Evolutionary conservation across 1,140 invertebrate species (phyloP).

Genomic region (Micrasema longulum): DNA sequence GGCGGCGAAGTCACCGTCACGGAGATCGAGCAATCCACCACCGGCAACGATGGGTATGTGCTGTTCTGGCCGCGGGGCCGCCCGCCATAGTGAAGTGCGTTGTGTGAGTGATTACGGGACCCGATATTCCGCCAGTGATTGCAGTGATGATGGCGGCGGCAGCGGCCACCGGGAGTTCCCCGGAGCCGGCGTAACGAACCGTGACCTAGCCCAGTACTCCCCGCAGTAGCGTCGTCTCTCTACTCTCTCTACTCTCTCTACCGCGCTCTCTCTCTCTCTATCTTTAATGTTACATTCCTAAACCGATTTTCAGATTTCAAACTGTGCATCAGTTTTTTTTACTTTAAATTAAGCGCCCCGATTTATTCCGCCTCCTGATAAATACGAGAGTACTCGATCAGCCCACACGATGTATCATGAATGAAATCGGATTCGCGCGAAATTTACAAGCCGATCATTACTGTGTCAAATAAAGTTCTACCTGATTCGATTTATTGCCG

Average conservation of each 20-base stretch:
- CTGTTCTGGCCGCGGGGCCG: slow-evolving; percentile 64
- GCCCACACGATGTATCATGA: not conserved
- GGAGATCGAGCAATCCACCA: slow-evolving; percentile 79
- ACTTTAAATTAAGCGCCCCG: no score
- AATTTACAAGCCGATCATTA: not conserved
- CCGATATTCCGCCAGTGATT: slow-evolving; percentile 19
- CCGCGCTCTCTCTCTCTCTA: no score
- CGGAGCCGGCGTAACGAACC: not conserved
- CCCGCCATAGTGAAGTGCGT: slow-evolving; percentile 40
- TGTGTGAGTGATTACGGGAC: slow-evolving; percentile 7
- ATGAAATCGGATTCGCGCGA: not conserved
- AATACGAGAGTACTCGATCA: not conserved
- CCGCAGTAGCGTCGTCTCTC: not conserved
- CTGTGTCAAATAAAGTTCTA: slow-evolving; percentile 4
- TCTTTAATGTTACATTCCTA: no score
- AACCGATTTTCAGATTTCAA: no score
- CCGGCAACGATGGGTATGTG: slow-evolving; percentile 86
- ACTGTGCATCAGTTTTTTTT: no score
- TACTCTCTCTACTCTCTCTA: no score
- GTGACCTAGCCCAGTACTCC: not conserved
- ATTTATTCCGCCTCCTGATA: no score
- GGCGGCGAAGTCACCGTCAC: slow-evolving; percentile 85
- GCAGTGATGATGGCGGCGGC: not conserved
- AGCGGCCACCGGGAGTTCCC: no score
- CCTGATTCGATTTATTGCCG: not conserved